These are phyloP conservation scores for Crypturellus undulatus DNA, from an alignment of 2,113 vertebrate species.

Conservation along the genomic window DNA sequence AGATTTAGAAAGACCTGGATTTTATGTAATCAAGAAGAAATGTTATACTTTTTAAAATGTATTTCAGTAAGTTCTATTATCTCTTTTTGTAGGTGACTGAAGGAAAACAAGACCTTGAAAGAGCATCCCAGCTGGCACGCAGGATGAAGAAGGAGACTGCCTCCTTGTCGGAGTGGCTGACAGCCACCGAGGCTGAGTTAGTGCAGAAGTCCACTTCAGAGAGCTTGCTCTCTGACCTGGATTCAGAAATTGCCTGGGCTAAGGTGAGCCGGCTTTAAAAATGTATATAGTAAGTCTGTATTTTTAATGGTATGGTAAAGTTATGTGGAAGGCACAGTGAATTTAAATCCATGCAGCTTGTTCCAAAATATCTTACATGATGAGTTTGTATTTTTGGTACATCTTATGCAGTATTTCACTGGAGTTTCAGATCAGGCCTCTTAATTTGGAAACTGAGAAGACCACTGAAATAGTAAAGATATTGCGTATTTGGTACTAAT, in stretches of 20 bases:
- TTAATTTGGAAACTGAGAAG: background rate
- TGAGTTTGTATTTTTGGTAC: background rate
- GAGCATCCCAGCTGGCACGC: constrained; percentile 86
- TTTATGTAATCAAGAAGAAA: too few relatives aligned
- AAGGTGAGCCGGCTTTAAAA: constrained; percentile 82
- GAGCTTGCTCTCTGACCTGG: constrained; percentile 87
- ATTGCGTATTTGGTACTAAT: background rate
- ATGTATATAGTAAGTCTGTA: background rate
- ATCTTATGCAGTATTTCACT: background rate
- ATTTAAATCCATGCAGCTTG: background rate
- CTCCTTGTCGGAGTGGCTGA: constrained; percentile 89
- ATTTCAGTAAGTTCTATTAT: too few relatives aligned
- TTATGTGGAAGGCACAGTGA: background rate
- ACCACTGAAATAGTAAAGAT: background rate
- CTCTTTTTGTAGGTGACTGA: constrained; percentile 87
- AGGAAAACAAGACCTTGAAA: constrained; percentile 94
- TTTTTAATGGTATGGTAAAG: background rate
- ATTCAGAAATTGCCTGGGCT: constrained; percentile 91
- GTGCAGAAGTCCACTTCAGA: constrained; percentile 87
- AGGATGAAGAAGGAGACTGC: constrained; percentile 87
- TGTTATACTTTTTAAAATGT: too few relatives aligned
- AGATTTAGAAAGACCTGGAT: too few relatives aligned
- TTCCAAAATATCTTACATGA: background rate
- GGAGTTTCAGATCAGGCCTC: background rate
- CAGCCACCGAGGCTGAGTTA: constrained; percentile 81